A percentile compares a stretch with the other conserved stretches of the same genome.
These are phyloP conservation scores for Anser brachyrhynchus DNA, from an alignment of 2,113 vertebrate species.

Conservation along the genomic window DNA sequence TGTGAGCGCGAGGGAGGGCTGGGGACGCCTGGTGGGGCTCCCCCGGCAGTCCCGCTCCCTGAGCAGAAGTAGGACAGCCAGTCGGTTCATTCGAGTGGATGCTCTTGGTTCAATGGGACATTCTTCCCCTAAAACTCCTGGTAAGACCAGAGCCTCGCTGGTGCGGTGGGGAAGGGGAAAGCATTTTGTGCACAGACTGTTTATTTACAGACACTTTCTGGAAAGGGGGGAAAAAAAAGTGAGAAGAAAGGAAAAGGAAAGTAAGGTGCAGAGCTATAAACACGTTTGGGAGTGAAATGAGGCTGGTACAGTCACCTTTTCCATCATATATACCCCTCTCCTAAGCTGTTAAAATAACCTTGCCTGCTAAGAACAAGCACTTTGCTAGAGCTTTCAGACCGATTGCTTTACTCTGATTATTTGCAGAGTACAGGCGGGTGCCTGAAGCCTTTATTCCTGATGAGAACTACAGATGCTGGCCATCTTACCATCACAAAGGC, in stretches of 20 bases:
- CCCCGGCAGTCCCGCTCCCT: conserved; percentile 53
- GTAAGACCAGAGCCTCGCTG: conserved; percentile 31
- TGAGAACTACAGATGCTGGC: conserved; percentile 90
- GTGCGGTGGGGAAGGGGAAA: neutral
- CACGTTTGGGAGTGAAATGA: neutral
- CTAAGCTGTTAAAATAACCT: neutral
- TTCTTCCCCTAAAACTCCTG: conserved; percentile 62
- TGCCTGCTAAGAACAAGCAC: neutral
- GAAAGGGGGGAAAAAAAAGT: neutral
- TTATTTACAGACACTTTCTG: conserved; percentile 32
- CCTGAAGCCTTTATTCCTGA: conserved; percentile 75
- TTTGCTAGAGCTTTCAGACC: neutral
- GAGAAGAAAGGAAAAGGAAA: conserved; percentile 52
- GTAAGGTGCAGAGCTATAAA: conserved; percentile 45
- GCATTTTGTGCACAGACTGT: conserved; percentile 37
- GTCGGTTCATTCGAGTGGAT: conserved; percentile 69
- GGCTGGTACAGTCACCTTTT: conserved; percentile 6
- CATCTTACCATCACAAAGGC: conserved; percentile 86
- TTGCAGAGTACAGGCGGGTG: conserved; percentile 82
- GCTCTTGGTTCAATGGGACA: conserved; percentile 61
- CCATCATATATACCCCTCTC: neutral
- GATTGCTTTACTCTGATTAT: neutral
- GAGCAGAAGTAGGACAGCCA: conserved; percentile 58
- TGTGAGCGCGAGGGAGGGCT: conserved; percentile 62
- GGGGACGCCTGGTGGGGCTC: conserved; percentile 51